Evolutionary conservation across 1,140 invertebrate species (phyloP).

Genomic region (Drosophila mauritiana): DNA sequence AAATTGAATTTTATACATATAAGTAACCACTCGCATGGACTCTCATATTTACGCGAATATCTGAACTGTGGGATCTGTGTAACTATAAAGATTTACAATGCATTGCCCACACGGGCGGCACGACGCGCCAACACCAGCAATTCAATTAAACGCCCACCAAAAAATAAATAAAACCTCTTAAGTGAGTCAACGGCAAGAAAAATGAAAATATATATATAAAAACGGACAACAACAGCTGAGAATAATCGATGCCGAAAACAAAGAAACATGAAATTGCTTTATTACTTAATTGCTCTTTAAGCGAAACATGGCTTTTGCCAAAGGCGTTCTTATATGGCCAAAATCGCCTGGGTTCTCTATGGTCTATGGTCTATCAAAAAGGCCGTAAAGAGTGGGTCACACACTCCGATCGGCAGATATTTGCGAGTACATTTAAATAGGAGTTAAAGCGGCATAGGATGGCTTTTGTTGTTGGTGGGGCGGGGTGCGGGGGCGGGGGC

Average conservation of each 20-base stretch:
- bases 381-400: slow-evolving; percentile 69
- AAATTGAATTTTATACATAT: slow-evolving; percentile 62
- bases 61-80: slow-evolving; percentile 64
- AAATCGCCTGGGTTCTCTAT: slow-evolving; percentile 11
- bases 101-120: slow-evolving; percentile 67
- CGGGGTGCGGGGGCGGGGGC: slow-evolving; percentile 40
- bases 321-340: slow-evolving; percentile 45
- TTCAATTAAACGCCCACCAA: slow-evolving; percentile 81
- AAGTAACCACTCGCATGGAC: slow-evolving; percentile 1
- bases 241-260: slow-evolving; percentile 76
- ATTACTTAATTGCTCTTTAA: slow-evolving; percentile 83
- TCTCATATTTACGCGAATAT: slow-evolving; percentile 57
- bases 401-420: slow-evolving; percentile 19
- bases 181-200: slow-evolving; percentile 52
- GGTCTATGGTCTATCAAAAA: slow-evolving; percentile 36
- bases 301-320: slow-evolving; percentile 55
- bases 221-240: slow-evolving; percentile 40
- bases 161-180: slow-evolving; percentile 66
- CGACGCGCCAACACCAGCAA: slow-evolving; percentile 53
- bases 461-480: not conserved
- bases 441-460: not conserved
- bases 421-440: slow-evolving; percentile 67
- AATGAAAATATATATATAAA: slow-evolving; percentile 2
- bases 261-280: slow-evolving; percentile 82
- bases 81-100: slow-evolving; percentile 70